A percentile compares a stretch with the other conserved stretches of the same genome.
Evolutionary conservation across 2,888 invertebrate species (phyloP).

Genomic region (Metallyticus violacea): DNA sequence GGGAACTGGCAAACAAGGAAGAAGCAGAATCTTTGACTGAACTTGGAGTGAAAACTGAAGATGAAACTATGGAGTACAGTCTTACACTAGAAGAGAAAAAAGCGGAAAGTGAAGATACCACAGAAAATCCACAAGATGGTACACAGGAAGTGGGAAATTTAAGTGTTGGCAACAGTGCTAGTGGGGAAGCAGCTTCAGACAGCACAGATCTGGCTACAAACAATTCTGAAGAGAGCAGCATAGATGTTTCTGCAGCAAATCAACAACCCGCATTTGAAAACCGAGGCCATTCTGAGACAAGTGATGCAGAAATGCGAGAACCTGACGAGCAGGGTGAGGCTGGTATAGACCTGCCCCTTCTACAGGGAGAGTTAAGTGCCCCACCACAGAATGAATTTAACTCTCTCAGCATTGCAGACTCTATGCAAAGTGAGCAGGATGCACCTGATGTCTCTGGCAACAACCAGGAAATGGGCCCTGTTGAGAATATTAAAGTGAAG

Average conservation of each 20-base stretch:
- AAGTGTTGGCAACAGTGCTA: no score
- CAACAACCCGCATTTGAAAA: neutral
- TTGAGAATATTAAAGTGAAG: neutral
- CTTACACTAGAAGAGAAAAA: neutral
- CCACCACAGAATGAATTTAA: neutral
- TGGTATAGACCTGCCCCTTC: neutral
- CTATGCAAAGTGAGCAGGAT: neutral
- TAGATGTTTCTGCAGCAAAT: neutral
- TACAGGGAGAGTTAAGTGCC: neutral
- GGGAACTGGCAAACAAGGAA: neutral
- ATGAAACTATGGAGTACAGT: neutral
- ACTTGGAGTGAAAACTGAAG: neutral
- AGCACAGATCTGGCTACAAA: no score
- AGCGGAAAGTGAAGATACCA: neutral
- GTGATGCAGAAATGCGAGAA: neutral
- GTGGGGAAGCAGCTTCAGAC: no score
- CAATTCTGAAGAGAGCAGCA: neutral
- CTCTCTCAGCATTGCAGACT: neutral
- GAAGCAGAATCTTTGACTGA: neutral
- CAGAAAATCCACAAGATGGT: neutral
- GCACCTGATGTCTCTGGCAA: no score
- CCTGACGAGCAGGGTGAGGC: neutral
- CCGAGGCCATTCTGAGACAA: neutral
- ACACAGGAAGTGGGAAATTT: no score
- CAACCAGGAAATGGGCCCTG: neutral